These are phyloP conservation scores for Sussaba pulchella DNA, from an alignment of 2,888 invertebrate genomes.

Conservation along the genomic window DNA sequence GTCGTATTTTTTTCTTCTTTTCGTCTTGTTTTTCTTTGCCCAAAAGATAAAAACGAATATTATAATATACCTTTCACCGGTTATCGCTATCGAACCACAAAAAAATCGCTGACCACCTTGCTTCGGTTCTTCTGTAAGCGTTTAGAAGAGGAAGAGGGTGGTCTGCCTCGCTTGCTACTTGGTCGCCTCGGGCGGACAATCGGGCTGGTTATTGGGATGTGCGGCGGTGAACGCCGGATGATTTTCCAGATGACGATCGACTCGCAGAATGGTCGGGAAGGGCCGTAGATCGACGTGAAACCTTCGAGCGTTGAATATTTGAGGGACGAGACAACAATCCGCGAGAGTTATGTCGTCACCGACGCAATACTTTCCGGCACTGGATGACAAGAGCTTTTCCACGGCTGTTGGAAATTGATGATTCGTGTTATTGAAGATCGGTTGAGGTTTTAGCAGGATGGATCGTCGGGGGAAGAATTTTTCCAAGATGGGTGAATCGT, in stretches of 20 bases:
- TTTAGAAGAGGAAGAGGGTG: constrained; percentile 84
- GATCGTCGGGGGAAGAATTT: no score
- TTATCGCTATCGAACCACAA: constrained; percentile 72
- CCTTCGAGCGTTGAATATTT: constrained; percentile 97
- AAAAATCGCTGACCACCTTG: constrained; percentile 69
- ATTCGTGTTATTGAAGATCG: no score
- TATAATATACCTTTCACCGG: constrained; percentile 69
- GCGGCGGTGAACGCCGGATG: constrained; percentile 96
- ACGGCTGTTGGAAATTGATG: constrained; percentile 87
- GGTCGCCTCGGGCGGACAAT: constrained; percentile 95
- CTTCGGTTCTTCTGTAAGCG: constrained; percentile 58
- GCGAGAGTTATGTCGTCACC: constrained; percentile 97
- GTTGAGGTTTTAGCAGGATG: neutral
- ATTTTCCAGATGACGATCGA: constrained; percentile 93
- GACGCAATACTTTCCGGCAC: constrained; percentile 96
- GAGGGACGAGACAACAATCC: constrained; percentile 97
- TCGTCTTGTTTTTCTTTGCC: constrained; percentile 23
- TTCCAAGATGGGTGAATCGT: neutral
- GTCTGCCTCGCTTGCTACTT: constrained; percentile 87
- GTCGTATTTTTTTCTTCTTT: constrained; percentile 20
- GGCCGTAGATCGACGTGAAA: constrained; percentile 96
- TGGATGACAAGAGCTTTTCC: constrained; percentile 93
- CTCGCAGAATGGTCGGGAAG: constrained; percentile 95
- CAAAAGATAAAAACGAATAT: constrained; percentile 23
- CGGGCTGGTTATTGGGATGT: constrained; percentile 96